Evolutionary conservation across 2,797 vertebrate species (phyloP).

Genomic region (Carapus acus): DNA sequence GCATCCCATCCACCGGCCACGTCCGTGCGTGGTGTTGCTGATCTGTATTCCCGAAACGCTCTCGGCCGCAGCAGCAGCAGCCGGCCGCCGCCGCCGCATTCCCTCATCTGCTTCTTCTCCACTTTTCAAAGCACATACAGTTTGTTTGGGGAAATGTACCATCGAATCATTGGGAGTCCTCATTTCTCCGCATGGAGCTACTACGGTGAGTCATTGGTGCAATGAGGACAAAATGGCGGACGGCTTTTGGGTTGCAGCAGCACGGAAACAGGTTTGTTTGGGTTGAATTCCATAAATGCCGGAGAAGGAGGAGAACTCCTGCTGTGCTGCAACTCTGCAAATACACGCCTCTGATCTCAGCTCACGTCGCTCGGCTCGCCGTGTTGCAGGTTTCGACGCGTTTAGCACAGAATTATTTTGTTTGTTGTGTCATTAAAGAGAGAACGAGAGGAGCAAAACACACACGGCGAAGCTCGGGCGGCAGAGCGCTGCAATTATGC

Average conservation of each 20-base stretch:
- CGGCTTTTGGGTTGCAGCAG: conserved; percentile 10
- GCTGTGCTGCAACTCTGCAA: conserved; percentile 4
- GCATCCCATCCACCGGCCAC: conserved; percentile 21
- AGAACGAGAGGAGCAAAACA: too few species aligned
- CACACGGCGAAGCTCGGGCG: too few species aligned
- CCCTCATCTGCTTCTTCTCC: neutral
- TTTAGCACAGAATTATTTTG: neutral
- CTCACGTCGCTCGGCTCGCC: neutral
- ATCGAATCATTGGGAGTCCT: conserved; percentile 15
- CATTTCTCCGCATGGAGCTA: conserved; percentile 8
- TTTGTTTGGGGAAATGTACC: conserved; percentile 28
- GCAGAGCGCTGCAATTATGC: neutral
- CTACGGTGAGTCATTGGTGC: conserved; percentile 24
- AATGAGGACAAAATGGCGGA: conserved; percentile 17
- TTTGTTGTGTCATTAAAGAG: neutral
- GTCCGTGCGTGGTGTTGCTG: conserved; percentile 31
- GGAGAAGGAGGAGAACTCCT: conserved; percentile 3
- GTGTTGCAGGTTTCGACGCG: conserved; percentile 3
- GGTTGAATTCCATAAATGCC: conserved; percentile 10
- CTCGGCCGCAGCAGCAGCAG: neutral
- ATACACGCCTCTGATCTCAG: conserved; percentile 6
- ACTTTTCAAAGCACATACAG: conserved; percentile 7
- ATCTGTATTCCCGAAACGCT: conserved; percentile 22
- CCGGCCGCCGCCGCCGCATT: neutral
- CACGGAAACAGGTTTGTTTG: conserved; percentile 9